Conservation (phyloP, 30 jellyfish, hydroid and myxozoan species). For the Hydractinia echinata region DNA sequence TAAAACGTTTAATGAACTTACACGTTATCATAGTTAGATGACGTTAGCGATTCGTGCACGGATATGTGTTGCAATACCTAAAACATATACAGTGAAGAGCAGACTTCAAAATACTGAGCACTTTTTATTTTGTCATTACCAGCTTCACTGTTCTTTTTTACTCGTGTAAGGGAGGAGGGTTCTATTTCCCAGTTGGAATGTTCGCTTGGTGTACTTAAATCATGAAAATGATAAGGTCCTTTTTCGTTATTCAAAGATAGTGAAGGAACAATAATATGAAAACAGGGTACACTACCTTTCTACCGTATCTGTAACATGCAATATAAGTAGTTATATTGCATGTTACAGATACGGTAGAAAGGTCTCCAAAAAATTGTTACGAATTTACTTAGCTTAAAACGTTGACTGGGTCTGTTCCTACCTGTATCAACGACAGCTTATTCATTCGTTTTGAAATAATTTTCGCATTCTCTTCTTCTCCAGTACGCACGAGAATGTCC, state of each 20-base stretch:
- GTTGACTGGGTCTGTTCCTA: conserved; percentile 4
- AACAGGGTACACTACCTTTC: neutral
- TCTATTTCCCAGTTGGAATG: too few relatives aligned
- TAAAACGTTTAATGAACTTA: conserved; percentile 3
- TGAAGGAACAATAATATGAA: too few relatives aligned
- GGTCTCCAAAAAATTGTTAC: neutral
- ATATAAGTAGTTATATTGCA: neutral
- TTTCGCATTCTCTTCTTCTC: conserved; percentile 54
- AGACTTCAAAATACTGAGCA: too few relatives aligned
- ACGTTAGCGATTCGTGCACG: conserved; percentile 55
- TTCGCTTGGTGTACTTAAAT: too few relatives aligned
- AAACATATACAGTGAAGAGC: neutral
- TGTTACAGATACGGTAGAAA: neutral
- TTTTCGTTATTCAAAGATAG: too few relatives aligned
- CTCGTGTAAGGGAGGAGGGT: too few relatives aligned
- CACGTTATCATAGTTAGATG: neutral
- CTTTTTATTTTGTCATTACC: too few relatives aligned
- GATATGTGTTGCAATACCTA: conserved; percentile 72
- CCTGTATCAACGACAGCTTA: conserved; percentile 76
- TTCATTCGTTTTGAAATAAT: conserved; percentile 60
- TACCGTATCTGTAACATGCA: neutral
- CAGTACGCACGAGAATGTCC: conserved; percentile 74
- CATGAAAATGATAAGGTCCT: too few relatives aligned
- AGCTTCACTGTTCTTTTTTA: too few relatives aligned
- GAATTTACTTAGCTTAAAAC: too few relatives aligned